Percentiles rank a stretch among this genome's conserved stretches.
Conservation (phyloP, 2,113 vertebrate species). For the Entelurus aequoreus region DNA sequence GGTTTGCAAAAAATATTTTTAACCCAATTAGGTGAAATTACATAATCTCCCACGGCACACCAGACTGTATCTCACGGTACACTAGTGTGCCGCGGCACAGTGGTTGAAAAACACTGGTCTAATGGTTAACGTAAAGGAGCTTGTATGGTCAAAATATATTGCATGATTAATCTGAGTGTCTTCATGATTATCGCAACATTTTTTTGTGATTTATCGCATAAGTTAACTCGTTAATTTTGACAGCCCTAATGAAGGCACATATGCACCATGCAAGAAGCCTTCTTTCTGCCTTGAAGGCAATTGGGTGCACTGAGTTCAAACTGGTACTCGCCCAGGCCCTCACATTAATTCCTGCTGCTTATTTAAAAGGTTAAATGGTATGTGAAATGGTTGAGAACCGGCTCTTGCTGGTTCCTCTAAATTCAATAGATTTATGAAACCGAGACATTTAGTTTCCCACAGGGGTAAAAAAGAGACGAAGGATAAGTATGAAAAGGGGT, state of each 20-base stretch:
- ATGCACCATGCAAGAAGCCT: constrained; percentile 23
- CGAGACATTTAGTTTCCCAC: constrained; percentile 31
- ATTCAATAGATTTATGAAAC: constrained; percentile 37
- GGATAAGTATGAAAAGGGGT: constrained; percentile 5
- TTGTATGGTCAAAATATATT: no score
- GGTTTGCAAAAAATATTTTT: no score
- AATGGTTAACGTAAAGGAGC: no score
- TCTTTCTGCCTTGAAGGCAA: constrained; percentile 39
- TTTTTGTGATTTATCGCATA: no score
- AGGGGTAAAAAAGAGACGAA: constrained; percentile 1
- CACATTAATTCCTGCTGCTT: constrained; percentile 62
- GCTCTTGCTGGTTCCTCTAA: constrained; percentile 35
- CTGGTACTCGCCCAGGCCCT: constrained; percentile 44
- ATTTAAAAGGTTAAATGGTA: constrained; percentile 68
- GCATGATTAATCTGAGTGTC: no score
- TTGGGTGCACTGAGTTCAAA: constrained; percentile 51
- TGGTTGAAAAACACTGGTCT: no score
- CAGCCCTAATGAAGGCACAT: constrained; percentile 4
- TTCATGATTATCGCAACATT: no score
- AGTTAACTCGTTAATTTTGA: no score
- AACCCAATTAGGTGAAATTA: no score
- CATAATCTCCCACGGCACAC: no score
- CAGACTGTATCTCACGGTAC: no score
- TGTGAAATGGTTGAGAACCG: constrained; percentile 31
- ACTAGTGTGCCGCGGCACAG: no score